Evolutionary conservation across 2,888 invertebrate species (phyloP), one percentile per base, ranked within the genome.

Genomic region (Corythucha ciliata): DNA sequence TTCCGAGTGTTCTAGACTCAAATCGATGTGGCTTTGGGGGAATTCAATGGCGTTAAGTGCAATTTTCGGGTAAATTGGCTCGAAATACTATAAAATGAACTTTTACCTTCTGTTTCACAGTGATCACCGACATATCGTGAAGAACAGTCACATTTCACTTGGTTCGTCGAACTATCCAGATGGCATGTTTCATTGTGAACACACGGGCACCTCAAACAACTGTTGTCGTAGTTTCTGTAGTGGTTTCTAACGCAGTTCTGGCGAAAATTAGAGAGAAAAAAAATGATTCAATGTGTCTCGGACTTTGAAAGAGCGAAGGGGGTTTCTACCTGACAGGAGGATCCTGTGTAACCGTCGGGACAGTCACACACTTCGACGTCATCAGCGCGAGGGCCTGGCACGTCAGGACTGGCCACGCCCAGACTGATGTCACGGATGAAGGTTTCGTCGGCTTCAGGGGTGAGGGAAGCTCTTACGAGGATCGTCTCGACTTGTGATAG

Each of bases 321-420:
- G 29, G 29, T 29, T 29, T n/a, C 59, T 61, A 74, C 74, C 68
- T 92, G 90, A 64, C 92, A 92, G 46, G 89, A 90, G 1, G 80
- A 79, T 48, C 92, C 92, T 8, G 71, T 70, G 63, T 89, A 90
- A 1, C 88, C 91, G 0, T 69, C 63, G 0, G 90, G 90, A 64
- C 93, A 93, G 45, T 76, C 71, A 66, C 94, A 97, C 37, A 79
- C 77, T 73, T 97, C 96, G 42, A 97, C 82, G 51, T 80, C 81
- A 3, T 72, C 75, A 1, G 91, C 90, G 7, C 73, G 74, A 60
- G 72, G 76, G 2, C 73, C 74, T 39, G 75, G 72, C 6, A 41
- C 25, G 29, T 49, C 52, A n/a, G 54, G 29, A 18, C 55, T 55
- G 3, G 64, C 65, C 77, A 76, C 83, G 60, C 94, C 93, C 68